Base-by-base conservation (phyloP, 2,113 vertebrate species). In the Sisor rabdophorus region DNA sequence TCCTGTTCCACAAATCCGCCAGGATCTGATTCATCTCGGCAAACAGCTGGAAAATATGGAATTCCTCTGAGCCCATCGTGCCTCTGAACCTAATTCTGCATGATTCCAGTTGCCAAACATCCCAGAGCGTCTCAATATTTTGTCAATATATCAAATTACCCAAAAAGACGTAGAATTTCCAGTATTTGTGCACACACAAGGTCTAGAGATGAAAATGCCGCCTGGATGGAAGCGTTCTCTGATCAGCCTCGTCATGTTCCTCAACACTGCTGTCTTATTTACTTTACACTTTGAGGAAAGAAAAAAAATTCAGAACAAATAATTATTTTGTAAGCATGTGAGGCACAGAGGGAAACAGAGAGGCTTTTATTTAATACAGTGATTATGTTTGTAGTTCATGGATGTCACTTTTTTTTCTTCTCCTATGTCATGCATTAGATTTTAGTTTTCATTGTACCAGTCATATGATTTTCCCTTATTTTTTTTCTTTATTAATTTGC, bases 81-180 rank as follows among this genome's bases (percentile, higher is more conserved):
- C 88, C 84, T 84, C 82, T 83, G 75, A 82, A 85, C 87, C 84
- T 89, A 88, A 91, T 86, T 86, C 85, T 82, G 82, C 75, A 30
- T 83, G 77, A 88, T 89, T 80, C 75, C 32, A 77, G 75, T 85
- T 89, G 88, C 89, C 90, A 91, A 87, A 78, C 88, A 86, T 85
- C 85, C 81, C 84, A 84, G 84, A 85, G 83, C 76, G 64, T 81
- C 86, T 89, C 89, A 91, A 91, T 91, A 90, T 88, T 88, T 89
- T 85, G 87, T n/a, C n/a, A n/a, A n/a, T n/a, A n/a, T 86, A 91
- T 89, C 84, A 89, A 90, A 91, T 90, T 89, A 88, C 76, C 81
- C 84, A 89, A 88, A 91, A 90, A 89, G 89, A n/a, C 86, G 73
- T 86, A 89, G 89, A 85, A 90, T 91, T 92, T 92, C 84, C 89